phyloP scores from a whole-genome alignment of 2,888 invertebrate genomes.

The Dasypogon diadema region DNA sequence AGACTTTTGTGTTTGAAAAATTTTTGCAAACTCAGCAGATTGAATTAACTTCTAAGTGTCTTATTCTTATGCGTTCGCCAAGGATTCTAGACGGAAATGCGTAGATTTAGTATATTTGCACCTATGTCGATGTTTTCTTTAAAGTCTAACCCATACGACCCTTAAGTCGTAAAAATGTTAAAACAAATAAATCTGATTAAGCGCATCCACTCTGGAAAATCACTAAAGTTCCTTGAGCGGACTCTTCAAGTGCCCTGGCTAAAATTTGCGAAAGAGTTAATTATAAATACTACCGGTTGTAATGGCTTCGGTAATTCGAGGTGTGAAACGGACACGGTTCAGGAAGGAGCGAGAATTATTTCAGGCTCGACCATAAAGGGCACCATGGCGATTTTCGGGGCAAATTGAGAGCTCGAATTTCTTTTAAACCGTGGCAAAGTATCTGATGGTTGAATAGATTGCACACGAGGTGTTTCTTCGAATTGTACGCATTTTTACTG shows the following conservation, averaged over 20 bases:
- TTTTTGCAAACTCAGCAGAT: no score
- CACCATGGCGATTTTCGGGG: constrained; percentile 15
- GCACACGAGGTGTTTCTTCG: background rate
- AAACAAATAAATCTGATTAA: background rate
- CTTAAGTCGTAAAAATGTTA: background rate
- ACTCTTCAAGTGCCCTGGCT: background rate
- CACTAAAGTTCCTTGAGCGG: background rate
- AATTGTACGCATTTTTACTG: background rate
- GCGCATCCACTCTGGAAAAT: background rate
- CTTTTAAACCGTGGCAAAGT: constrained; percentile 24
- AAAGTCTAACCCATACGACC: no score
- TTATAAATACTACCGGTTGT: background rate
- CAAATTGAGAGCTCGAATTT: constrained; percentile 24
- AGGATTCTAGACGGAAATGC: no score
- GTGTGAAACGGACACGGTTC: background rate
- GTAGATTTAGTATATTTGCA: no score
- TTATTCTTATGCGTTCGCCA: no score
- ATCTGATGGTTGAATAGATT: background rate
- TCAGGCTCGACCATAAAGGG: background rate
- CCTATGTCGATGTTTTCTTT: no score
- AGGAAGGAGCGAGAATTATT: background rate
- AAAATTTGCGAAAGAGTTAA: background rate
- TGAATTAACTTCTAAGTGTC: no score
- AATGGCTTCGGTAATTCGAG: background rate
- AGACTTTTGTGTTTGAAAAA: no score